Conservation (phyloP, 2,113 vertebrate genomes). For the Scolopax mira region DNA sequence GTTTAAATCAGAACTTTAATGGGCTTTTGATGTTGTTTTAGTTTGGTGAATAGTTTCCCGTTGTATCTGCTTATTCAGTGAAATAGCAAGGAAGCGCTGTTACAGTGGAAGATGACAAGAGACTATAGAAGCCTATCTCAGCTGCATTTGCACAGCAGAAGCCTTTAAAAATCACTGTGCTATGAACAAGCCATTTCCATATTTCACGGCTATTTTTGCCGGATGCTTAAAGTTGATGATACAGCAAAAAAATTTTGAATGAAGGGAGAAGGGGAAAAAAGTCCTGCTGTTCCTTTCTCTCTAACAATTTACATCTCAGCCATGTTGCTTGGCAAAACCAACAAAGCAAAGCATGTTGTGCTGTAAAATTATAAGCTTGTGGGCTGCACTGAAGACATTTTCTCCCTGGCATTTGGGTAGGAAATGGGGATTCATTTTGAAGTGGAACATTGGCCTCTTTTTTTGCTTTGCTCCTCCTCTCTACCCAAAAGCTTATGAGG, state of each 20-base stretch:
- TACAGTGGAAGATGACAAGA: conserved; percentile 65
- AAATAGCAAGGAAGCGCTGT: conserved; percentile 54
- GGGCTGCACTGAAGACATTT: not conserved
- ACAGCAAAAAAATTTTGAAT: conserved; percentile 60
- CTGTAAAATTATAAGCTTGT: conserved; percentile 46
- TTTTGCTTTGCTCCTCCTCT: not conserved
- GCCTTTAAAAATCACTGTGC: conserved; percentile 72
- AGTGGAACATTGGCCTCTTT: not conserved
- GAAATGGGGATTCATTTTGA: not conserved
- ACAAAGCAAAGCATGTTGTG: conserved; percentile 46
- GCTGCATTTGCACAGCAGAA: conserved; percentile 72
- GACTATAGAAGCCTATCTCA: conserved; percentile 67
- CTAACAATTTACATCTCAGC: conserved; percentile 38
- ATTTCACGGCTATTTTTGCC: conserved; percentile 74
- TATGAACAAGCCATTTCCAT: conserved; percentile 72
- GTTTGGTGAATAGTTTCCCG: conserved; percentile 62
- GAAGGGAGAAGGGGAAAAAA: not conserved
- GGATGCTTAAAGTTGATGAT: conserved; percentile 66
- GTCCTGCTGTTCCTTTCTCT: conserved; percentile 53
- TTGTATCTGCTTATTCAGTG: conserved; percentile 71
- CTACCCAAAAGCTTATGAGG: not conserved
- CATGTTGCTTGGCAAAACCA: conserved; percentile 49
- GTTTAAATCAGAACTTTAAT: conserved; percentile 68
- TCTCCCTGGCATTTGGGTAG: not conserved
- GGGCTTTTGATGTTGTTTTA: conserved; percentile 66